A percentile compares a stretch with the other conserved stretches of the same genome.
phyloP scores from a whole-genome alignment of 2,113 vertebrate genomes.

The Eudorcas thomsonii region DNA sequence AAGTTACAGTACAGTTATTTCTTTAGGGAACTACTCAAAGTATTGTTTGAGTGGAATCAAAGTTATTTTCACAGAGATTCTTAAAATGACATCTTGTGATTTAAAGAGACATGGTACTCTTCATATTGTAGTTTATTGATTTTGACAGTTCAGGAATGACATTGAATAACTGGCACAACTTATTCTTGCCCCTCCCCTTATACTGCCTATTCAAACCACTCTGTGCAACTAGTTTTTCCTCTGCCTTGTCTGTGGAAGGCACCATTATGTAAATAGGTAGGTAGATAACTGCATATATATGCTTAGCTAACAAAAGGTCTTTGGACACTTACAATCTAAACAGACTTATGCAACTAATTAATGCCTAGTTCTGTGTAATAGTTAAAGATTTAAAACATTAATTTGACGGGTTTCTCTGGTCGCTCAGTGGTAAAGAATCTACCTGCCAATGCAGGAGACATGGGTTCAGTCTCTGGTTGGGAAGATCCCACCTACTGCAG shows the following conservation, averaged over 20 bases:
- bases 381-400: background rate
- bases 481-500: background rate
- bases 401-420: background rate
- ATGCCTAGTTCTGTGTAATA: background rate
- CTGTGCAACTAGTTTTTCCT: background rate
- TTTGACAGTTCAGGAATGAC: constrained; percentile 29
- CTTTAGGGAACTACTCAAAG: constrained; percentile 48
- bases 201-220: background rate
- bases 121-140: background rate
- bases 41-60: constrained; percentile 35
- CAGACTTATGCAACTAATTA: background rate
- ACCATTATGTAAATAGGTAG: background rate
- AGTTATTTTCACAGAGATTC: constrained; percentile 48
- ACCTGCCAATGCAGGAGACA: background rate
- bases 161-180: background rate
- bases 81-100: constrained; percentile 45
- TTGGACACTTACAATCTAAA: background rate
- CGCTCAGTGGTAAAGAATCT: background rate
- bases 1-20: constrained; percentile 35
- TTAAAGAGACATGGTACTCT: constrained; percentile 40
- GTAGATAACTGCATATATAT: background rate
- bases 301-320: background rate
- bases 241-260: background rate
- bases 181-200: background rate
- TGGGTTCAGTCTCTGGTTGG: background rate